Evolutionary conservation across 2,113 vertebrate genomes (phyloP), one percentile per base, ranked within the genome.

Genomic region (Australoheros scitulus): DNA sequence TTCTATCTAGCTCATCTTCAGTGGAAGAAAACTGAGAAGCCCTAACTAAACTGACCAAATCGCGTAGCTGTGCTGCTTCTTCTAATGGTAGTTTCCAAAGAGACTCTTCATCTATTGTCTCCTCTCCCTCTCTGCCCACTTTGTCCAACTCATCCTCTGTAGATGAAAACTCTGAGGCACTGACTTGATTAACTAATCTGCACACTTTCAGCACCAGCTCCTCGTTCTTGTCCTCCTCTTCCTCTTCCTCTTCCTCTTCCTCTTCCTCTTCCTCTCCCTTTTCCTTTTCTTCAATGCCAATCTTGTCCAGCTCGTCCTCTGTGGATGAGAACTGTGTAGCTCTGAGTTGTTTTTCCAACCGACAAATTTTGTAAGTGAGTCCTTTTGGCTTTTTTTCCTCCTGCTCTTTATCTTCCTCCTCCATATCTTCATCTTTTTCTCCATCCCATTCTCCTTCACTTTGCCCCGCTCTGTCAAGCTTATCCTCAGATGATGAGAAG

Each of bases 121-220:
- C 88, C 26, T 86, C 89, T 34, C 11, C 63, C 22, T 82, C 89
- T 77, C 41, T 38, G 7, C 87, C 89, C 3, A n/a, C 81, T 74
- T 61, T 70, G 81, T 94, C 94, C 9, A 93, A n/a, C 81, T 94
- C 93, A 0, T 95, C 93, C 55, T 95, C 93, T 0, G 94, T 93
- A 59, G 94, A 94, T 4, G 93, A 95, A 58, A 92, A 95, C 22
- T 93, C 79, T 1, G 80, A 36, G 70, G 85, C 82, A 11, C 77
- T 82, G 41, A 90, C 82, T 77, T 91, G 77, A 18, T 80, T 61
- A 4, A 81, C 91, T 55, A 95, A 80, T 65, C 81, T 86, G 80
- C 90, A 93, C 20, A 94, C 81, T 88, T 85, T 94, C 3, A 77
- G 38, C 1, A 55, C 88, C 77, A 94, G 77, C 61, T 86, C 84